Conservation (phyloP, 2,797 vertebrate genomes). For the Hydrocynus forskahlii region DNA sequence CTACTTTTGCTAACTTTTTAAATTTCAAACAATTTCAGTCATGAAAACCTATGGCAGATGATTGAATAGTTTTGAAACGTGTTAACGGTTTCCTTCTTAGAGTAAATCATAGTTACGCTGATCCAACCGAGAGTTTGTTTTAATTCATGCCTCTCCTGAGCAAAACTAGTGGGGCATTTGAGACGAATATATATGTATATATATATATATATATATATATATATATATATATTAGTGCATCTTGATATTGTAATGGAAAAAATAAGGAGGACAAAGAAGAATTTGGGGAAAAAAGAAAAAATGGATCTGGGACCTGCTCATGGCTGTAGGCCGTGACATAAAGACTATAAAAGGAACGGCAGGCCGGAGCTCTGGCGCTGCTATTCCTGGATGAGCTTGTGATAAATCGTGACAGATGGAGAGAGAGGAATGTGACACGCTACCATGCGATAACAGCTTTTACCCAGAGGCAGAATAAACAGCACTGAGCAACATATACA, state of each 20-base stretch:
- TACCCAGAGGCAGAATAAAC: not conserved
- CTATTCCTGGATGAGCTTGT: constrained; percentile 92
- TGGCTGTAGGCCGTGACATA: constrained; percentile 65
- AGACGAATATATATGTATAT: no score
- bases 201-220: no score
- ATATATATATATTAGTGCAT: no score
- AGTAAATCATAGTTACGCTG: not conserved
- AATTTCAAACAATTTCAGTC: not conserved
- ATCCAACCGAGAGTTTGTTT: not conserved
- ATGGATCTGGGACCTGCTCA: constrained; percentile 56
- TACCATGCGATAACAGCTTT: constrained; percentile 48
- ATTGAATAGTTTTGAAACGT: not conserved
- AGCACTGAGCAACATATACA: not conserved
- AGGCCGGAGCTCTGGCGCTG: constrained; percentile 73
- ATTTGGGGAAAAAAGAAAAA: constrained; percentile 33
- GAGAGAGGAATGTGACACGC: constrained; percentile 78
- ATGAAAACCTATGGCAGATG: not conserved
- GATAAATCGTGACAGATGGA: constrained; percentile 95
- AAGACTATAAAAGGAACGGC: constrained; percentile 92
- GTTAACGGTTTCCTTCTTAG: not conserved
- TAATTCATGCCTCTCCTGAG: no score
- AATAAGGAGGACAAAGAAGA: not conserved
- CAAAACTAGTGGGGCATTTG: no score
- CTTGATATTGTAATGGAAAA: not conserved
- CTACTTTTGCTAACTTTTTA: not conserved